A percentile compares a stretch with the other conserved stretches of the same genome.
Conservation (phyloP, 2,888 invertebrate genomes). For the Nezara viridula region DNA sequence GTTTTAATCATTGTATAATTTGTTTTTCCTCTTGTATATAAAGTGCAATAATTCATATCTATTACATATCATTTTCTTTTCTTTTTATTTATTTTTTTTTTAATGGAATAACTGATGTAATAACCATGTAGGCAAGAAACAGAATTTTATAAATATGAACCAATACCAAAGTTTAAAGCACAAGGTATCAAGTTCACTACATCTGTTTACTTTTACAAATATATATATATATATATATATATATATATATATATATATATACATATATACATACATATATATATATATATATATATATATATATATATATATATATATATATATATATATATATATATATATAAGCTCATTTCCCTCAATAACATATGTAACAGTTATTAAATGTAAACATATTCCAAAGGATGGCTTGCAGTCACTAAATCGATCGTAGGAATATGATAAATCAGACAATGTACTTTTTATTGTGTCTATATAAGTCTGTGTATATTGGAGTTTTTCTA, state of each 20-base stretch:
- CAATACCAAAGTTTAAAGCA: conserved; percentile 64
- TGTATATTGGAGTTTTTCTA: conserved; percentile 41
- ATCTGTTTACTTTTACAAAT: conserved; percentile 38
- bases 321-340: too few relatives aligned
- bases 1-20: neutral
- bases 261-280: conserved; percentile 14
- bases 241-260: neutral
- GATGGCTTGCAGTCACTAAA: conserved; percentile 46
- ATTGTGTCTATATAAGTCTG: conserved; percentile 30
- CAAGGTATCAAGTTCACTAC: conserved; percentile 64
- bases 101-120: conserved; percentile 9
- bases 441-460: conserved; percentile 1
- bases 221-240: neutral
- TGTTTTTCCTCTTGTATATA: conserved; percentile 10
- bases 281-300: too few relatives aligned
- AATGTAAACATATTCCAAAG: conserved; percentile 34
- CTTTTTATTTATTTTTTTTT: too few relatives aligned
- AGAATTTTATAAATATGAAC: conserved; percentile 49
- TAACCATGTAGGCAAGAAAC: conserved; percentile 5
- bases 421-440: neutral
- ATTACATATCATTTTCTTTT: neutral
- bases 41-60: conserved; percentile 48
- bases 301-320: neutral
- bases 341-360: conserved; percentile 18
- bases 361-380: neutral